Conservation (phyloP, 2,797 vertebrate genomes). For the Cossypha heuglini region DNA sequence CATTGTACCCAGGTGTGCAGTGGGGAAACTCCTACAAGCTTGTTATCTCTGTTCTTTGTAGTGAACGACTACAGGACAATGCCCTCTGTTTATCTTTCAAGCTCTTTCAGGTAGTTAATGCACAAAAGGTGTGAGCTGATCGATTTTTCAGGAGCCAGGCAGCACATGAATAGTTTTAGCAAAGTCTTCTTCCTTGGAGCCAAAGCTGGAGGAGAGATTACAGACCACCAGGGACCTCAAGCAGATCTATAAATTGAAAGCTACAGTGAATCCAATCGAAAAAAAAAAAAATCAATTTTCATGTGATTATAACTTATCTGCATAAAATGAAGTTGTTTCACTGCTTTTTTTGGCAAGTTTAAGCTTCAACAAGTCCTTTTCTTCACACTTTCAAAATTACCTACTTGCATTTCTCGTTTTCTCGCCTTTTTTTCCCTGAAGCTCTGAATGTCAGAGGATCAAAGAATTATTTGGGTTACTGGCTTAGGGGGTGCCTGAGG, state of each 20-base stretch:
- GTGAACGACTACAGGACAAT: not conserved
- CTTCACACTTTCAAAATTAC: not conserved
- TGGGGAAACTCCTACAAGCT: not conserved
- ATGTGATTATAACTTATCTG: not conserved
- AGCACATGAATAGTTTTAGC: not conserved
- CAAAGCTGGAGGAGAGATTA: not conserved
- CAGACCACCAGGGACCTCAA: not conserved
- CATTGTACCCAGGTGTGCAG: not conserved
- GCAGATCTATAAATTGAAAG: not conserved
- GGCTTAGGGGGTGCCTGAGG: not conserved
- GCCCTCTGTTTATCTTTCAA: not conserved
- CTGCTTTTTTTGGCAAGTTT: not conserved
- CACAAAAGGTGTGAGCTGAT: not conserved
- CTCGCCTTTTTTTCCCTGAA: slow-evolving; percentile 33
- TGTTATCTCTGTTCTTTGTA: not conserved
- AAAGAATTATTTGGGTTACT: not conserved
- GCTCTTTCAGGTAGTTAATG: not conserved
- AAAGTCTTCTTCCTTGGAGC: not conserved
- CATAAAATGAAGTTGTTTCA: slow-evolving; percentile 17
- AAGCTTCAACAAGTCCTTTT: not conserved
- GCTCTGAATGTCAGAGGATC: slow-evolving; percentile 1
- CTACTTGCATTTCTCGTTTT: slow-evolving; percentile 32
- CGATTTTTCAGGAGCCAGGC: not conserved
- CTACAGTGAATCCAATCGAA: not conserved
- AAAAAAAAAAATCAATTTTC: not conserved